Conservation (phyloP, 2,797 vertebrate species). For the Labeo calbasu region DNA sequence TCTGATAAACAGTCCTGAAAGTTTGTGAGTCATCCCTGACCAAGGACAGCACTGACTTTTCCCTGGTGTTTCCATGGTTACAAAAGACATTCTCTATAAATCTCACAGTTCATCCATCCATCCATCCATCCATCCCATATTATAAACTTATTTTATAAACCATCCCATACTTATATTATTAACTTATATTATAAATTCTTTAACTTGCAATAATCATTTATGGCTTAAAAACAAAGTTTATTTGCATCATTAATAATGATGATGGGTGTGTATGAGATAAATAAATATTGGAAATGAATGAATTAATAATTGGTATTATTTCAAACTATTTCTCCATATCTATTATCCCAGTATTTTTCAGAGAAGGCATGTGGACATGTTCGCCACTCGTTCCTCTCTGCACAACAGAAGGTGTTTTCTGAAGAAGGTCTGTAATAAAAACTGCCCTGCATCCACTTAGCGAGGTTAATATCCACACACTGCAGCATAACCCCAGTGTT, state of each 20-base stretch:
- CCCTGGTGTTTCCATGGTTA: constrained; percentile 32
- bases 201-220: neutral
- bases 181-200: constrained; percentile 10
- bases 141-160: too few relatives aligned
- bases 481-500: constrained; percentile 21
- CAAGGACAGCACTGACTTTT: constrained; percentile 18
- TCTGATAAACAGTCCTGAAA: constrained; percentile 4
- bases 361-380: neutral
- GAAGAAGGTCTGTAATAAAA: constrained; percentile 44
- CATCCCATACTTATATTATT: too few relatives aligned
- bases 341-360: neutral
- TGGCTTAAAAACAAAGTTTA: neutral
- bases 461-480: constrained; percentile 34
- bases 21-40: constrained; percentile 26
- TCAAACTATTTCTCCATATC: neutral
- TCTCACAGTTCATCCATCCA: neutral
- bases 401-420: constrained; percentile 2
- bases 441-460: constrained; percentile 37
- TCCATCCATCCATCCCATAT: neutral
- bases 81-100: neutral
- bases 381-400: neutral
- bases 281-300: neutral
- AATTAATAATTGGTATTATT: neutral
- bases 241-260: too few relatives aligned
- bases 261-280: neutral